Evolutionary conservation across 1,140 invertebrate genomes (phyloP), one percentile per base, ranked within the genome.

Genomic region (Drosophila santomea): DNA sequence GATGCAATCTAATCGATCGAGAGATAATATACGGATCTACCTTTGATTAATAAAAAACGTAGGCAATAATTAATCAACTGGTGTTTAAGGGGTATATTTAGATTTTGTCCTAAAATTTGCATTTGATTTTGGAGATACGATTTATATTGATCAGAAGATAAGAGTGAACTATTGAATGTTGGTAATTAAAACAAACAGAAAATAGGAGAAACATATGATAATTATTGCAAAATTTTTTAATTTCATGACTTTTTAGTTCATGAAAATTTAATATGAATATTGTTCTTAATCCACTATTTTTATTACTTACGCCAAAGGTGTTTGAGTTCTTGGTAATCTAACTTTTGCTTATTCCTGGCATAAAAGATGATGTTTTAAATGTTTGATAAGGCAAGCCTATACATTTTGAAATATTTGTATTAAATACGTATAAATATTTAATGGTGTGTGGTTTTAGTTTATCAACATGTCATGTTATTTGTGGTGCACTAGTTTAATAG

Each of bases 21-120:
- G 11, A 59, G 38, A 43, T 62, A 60, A 43, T 23, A 43, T 41
- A 43, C 43, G 38, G 17, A 56, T 59, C 32, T 43, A 41, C 25
- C 43, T 23, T 62, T 62, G 54, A 62, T 62, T 62, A 62, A 17
- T 36, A 25, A 23, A 59, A 43, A 43, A 57, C 8, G 10, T 43
- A 15, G 60, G 15, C 54, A 32, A 62, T 11, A 32, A 62, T 62
- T 62, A 41, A 64, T 66, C 59, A 66, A 28, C 20, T 23, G 4
- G 32, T 17, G 32, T 6, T 32, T n/a, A 64, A 4, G 1, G 8
- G 8, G 2, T 28, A 12, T 14, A 6, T 17, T 32, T 8, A 14
- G 28, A 17, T 39, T 28, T n/a, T 45, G 6, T 45, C 36, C 12
- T 39, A 15, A 48, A 48, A 66, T 64, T 48, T 39, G 4, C 4